A percentile compares a stretch with the other conserved stretches of the same genome.
phyloP scores from a whole-genome alignment of 1,140 invertebrate genomes.

The Cherax destructor region DNA sequence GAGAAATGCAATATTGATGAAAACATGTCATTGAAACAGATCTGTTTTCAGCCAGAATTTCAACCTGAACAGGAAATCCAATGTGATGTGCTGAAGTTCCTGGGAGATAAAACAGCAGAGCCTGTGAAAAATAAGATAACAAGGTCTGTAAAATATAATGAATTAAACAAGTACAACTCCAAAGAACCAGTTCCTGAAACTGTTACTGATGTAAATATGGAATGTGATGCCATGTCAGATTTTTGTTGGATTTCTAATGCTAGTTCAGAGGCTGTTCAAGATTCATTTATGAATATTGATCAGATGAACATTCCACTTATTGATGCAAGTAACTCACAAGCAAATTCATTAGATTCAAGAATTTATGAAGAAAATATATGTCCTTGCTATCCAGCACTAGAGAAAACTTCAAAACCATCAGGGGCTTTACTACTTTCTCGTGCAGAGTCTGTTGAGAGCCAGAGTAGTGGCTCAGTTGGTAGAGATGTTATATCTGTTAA shows the following conservation, averaged over 20 bases:
- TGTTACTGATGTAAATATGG: background rate
- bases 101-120: background rate
- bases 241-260: background rate
- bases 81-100: background rate
- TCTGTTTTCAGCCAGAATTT: background rate
- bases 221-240: background rate
- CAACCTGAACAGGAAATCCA: background rate
- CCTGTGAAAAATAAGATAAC: background rate
- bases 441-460: constrained; percentile 1
- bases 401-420: background rate
- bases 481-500: constrained; percentile 45
- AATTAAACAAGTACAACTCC: background rate
- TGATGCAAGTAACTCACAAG: background rate
- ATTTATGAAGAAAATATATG: background rate
- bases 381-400: background rate
- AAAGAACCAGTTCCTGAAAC: background rate
- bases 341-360: background rate
- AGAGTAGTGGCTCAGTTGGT: constrained; percentile 14
- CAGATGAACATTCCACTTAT: constrained; percentile 12
- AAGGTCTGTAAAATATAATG: background rate
- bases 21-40: background rate
- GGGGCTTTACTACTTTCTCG: background rate
- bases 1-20: background rate
- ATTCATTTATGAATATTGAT: constrained; percentile 25
- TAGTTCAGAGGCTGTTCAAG: background rate